Conservation (phyloP, 2,888 invertebrate species). For the Sinohyriopsis cumingii region DNA sequence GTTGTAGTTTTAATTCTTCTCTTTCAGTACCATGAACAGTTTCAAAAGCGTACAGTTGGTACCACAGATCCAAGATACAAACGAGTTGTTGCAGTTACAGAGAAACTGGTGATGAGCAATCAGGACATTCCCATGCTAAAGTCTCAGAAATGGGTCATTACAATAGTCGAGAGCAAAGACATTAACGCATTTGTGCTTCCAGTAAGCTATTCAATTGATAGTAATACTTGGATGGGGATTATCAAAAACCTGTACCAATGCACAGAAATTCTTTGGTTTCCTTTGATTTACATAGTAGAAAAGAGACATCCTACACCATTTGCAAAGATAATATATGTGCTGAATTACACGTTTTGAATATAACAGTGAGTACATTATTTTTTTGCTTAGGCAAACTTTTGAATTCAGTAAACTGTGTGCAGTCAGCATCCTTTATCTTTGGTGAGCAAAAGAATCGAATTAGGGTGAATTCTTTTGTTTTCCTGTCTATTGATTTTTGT, state of each 20-base stretch:
- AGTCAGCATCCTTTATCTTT: too few relatives aligned
- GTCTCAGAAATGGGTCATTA: slow-evolving; percentile 74
- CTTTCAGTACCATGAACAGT: slow-evolving; percentile 65
- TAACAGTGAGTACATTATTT: too few relatives aligned
- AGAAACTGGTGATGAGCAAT: slow-evolving; percentile 73
- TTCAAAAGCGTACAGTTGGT: slow-evolving; percentile 68
- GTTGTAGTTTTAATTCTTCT: slow-evolving; percentile 22
- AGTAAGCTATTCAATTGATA: slow-evolving; percentile 59
- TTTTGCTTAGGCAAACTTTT: too few relatives aligned
- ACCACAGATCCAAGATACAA: slow-evolving; percentile 69
- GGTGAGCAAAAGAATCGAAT: too few relatives aligned
- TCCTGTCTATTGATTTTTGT: too few relatives aligned
- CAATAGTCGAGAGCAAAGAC: slow-evolving; percentile 72
- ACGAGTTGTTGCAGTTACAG: slow-evolving; percentile 70
- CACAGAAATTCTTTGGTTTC: not conserved
- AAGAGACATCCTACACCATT: too few relatives aligned
- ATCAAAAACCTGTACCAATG: not conserved
- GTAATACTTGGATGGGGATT: not conserved
- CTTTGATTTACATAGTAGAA: too few relatives aligned
- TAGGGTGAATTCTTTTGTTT: too few relatives aligned
- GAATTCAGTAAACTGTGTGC: too few relatives aligned
- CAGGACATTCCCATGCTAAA: slow-evolving; percentile 73
- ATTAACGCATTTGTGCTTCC: slow-evolving; percentile 77
- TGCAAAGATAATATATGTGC: too few relatives aligned
- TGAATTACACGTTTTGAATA: too few relatives aligned